phyloP scores from a whole-genome alignment of 2,113 vertebrate species.

The Piprites chloris region DNA sequence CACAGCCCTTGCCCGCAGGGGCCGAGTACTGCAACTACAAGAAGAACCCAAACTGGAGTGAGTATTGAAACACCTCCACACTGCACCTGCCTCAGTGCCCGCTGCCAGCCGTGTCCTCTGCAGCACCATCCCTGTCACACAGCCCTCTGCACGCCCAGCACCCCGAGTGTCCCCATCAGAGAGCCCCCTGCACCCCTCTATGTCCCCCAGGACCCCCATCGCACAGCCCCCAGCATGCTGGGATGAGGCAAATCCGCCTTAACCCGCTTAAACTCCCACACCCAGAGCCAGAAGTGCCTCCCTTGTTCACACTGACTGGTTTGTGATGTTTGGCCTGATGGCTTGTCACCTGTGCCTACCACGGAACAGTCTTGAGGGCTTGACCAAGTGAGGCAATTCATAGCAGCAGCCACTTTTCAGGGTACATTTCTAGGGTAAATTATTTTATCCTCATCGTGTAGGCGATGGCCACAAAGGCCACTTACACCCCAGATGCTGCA shows the following conservation, averaged over 20 bases:
- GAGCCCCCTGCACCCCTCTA: not conserved
- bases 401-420: not conserved
- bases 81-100: rapidly evolving
- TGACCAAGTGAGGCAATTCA: not conserved
- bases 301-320: not conserved
- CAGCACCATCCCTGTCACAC: not conserved
- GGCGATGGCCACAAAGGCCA: not conserved
- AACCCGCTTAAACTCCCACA: not conserved
- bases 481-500: not conserved
- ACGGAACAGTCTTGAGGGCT: not conserved
- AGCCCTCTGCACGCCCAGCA: not conserved
- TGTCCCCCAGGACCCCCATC: not conserved
- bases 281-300: not conserved
- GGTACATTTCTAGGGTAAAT: not conserved
- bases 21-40: conserved; percentile 81
- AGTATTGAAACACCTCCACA: conserved; percentile 31
- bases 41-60: conserved; percentile 80
- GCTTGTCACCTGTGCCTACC: not conserved
- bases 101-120: not conserved
- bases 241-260: not conserved
- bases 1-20: conserved; percentile 66
- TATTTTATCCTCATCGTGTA: not conserved
- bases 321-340: not conserved
- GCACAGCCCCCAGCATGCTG: not conserved
- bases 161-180: not conserved